Base-by-base conservation (phyloP, 2,797 vertebrate genomes). In the Manis crassicaudata region DNA sequence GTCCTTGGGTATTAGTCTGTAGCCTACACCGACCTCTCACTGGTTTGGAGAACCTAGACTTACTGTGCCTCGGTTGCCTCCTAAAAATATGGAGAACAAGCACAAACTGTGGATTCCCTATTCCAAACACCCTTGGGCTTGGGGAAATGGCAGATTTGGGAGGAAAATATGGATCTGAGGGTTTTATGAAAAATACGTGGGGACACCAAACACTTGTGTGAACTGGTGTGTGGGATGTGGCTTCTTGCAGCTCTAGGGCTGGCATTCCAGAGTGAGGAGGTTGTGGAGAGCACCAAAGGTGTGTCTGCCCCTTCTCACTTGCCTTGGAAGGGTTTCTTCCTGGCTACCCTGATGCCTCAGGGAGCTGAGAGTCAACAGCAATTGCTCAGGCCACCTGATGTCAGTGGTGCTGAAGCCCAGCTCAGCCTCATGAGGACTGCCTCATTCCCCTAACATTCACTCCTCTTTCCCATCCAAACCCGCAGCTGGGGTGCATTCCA, bases 311-410 rank as follows among this genome's bases (percentile, higher is more conserved):
- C 20, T 1, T 83, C 2, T 1, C 32, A 29, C 14, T 50, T 17
- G n/a, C 1, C 27, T 68, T 40, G 29, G 5, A 46, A 52, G 58
- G 18, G 60, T 54, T 68, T 29, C 21, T 54, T 68, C 25, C 21
- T 56, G 7, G 12, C 10, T 40, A 5, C 4, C 0, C 43, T 46
- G 13, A 1, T 58, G 3, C 11, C 10, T 0, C 10, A n/a, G 3
- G 1, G 32, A 60, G 16, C 35, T 56, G 46, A 0, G 7, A 7
- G 32, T 58, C 2, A 87, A 13, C 4, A 73, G 50, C 1, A 7
- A 13, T 62, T 54, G 6, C 13, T 63, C 18, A 62, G 16, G 13
- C 35, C 46, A 27, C 14, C 25, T 29, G 17, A 2, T 18, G 10
- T 76, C 23, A 23, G 27, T 3, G 18, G 50, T 52, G 25, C 72